Evolutionary conservation across 2,113 vertebrate species (phyloP), one percentile per base, ranked within the genome.

Genomic region (Nesogale talazaci): DNA sequence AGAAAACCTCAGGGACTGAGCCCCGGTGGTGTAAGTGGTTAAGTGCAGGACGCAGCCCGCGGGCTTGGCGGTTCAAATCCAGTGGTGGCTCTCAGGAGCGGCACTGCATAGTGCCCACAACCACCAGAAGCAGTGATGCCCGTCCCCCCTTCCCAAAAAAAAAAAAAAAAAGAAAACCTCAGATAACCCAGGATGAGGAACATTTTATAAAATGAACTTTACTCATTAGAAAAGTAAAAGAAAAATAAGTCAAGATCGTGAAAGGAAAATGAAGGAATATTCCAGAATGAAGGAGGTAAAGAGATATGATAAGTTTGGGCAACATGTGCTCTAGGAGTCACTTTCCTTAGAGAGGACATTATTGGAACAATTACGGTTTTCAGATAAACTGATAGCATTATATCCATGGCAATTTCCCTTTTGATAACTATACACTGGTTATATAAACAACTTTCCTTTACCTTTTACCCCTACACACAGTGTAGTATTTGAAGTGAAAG

Each of bases 261-360:
- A 72, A 59, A 75, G 27, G 91, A 17, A 83, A 83, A 36, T 70
- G 9, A 95, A 31, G 22, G 83, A 79, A 15, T 90, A 6, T 83
- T 93, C n/a, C 36, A 83, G 36, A 65, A 65, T 83, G 63, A 83
- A 89, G 57, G 23, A 85, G 31, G 38, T 72, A 75, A 89, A 72
- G n/a, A 90, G 17, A 75, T 16, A 81, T 72, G 36, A 34, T 83
- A 61, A 67, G 6, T 88, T 84, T 83, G 16, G 86, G 2, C 29
- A 92, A 81, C 6, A 91, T 16, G 40, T 22, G n/a, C 79, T 69
- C 22, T 23, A 29, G 6, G 23, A 16, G 10, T 38, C 85, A 88
- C 61, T 31, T 93, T 85, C 86, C 27, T 80, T 56, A 14, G 70
- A 86, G 31, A 74, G 70, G 34, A 59, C 12, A 93, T 65, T 78